Conservation (phyloP, 2,113 vertebrate species). For the Oryzias javanicus region DNA sequence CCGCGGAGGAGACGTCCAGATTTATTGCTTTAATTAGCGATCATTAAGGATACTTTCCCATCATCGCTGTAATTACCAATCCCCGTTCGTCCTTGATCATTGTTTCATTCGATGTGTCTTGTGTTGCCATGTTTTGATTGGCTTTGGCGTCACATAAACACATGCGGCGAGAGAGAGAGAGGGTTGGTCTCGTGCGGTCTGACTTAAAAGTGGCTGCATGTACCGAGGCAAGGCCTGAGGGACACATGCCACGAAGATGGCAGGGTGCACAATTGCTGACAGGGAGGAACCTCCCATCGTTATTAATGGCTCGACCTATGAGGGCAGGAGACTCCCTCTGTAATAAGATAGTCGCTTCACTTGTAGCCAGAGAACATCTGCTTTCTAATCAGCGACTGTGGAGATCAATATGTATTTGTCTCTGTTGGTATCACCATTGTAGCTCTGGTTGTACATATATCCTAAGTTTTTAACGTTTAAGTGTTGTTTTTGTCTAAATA, state of each 20-base stretch:
- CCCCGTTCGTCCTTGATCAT: too few relatives aligned
- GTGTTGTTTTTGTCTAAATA: slow-evolving; percentile 53
- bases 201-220: slow-evolving; percentile 16
- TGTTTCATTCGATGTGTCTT: not conserved
- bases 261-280: slow-evolving; percentile 57
- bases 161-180: slow-evolving; percentile 1
- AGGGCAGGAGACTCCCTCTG: slow-evolving; percentile 50
- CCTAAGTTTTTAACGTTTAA: not conserved
- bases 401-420: not conserved
- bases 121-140: not conserved
- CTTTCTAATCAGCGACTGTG: slow-evolving; percentile 19
- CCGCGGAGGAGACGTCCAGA: slow-evolving; percentile 1
- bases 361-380: slow-evolving; percentile 33
- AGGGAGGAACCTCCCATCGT: slow-evolving; percentile 51
- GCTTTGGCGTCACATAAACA: not conserved
- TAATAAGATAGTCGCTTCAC: slow-evolving; percentile 49
- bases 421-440: too few relatives aligned
- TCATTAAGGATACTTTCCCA: not conserved
- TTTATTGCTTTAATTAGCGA: not conserved
- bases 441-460: too few relatives aligned
- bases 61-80: not conserved
- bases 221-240: slow-evolving; percentile 23
- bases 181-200: slow-evolving; percentile 1
- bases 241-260: slow-evolving; percentile 39
- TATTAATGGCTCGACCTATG: slow-evolving; percentile 59